Percentiles rank a stretch among this genome's conserved stretches.
These are phyloP conservation scores for Atractosteus spatula DNA, from an alignment of 2,113 vertebrate genomes.

Conservation along the genomic window DNA sequence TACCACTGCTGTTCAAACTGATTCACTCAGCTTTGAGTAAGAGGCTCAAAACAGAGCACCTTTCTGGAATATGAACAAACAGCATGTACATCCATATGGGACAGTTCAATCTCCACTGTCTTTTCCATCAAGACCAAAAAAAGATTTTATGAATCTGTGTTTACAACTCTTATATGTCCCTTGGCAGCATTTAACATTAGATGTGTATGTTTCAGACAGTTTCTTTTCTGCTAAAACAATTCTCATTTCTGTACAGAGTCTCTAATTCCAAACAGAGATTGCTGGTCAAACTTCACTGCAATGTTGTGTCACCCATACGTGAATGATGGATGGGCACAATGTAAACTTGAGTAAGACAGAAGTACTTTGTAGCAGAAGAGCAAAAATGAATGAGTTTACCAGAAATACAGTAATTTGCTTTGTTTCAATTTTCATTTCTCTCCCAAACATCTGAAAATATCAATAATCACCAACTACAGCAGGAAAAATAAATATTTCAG, in stretches of 20 bases:
- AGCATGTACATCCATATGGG: not conserved
- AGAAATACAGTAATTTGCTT: no score
- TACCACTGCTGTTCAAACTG: not conserved
- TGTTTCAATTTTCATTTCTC: no score
- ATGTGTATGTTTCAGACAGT: constrained; percentile 6
- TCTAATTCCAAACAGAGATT: constrained; percentile 1
- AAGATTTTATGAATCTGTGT: constrained; percentile 17
- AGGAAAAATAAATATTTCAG: no score
- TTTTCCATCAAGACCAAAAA: constrained; percentile 24
- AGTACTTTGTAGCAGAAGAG: no score
- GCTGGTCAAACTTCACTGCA: constrained; percentile 5
- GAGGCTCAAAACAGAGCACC: not conserved
- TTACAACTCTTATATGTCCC: constrained; percentile 22
- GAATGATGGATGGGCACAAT: no score
- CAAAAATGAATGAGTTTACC: no score
- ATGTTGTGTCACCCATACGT: not conserved
- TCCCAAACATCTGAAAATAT: no score
- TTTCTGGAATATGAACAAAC: not conserved
- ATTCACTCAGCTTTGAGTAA: no score
- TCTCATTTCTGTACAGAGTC: constrained; percentile 3
- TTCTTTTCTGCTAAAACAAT: constrained; percentile 22
- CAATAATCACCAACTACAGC: no score
- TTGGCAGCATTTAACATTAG: constrained; percentile 8
- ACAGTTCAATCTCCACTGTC: not conserved
- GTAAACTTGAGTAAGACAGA: no score